Conservation (phyloP, 1,140 invertebrate species). For the Aphaenogaster floridana region DNA sequence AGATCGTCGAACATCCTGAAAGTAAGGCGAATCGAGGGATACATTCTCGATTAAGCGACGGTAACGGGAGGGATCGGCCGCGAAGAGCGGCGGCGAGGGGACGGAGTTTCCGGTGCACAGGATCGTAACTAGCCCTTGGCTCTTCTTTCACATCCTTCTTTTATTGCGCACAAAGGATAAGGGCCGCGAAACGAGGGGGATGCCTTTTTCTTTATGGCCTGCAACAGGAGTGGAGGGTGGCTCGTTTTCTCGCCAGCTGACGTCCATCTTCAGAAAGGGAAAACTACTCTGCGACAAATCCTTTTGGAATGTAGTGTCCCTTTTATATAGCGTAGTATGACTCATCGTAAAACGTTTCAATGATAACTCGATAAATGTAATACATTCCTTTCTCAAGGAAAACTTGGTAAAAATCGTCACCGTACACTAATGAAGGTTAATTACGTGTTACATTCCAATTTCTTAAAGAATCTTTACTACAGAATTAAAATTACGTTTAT, state of each 20-base stretch:
- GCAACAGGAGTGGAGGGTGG: constrained; percentile 24
- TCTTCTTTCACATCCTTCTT: constrained; percentile 65
- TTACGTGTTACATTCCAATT: neutral
- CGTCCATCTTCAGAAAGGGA: constrained; percentile 45
- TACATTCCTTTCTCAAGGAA: neutral
- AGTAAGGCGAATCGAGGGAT: constrained; percentile 28
- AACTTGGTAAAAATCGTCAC: neutral
- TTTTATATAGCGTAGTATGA: neutral
- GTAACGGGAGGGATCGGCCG: constrained; percentile 48
- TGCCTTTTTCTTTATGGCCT: constrained; percentile 21
- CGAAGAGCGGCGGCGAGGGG: constrained; percentile 29
- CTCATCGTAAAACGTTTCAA: constrained; percentile 14
- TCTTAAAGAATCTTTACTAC: neutral
- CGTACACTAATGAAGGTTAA: neutral
- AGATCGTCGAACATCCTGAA: neutral
- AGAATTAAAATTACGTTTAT: neutral
- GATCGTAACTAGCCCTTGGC: constrained; percentile 67
- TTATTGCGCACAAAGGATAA: constrained; percentile 66
- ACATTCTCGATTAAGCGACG: constrained; percentile 64
- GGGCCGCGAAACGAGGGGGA: constrained; percentile 25
- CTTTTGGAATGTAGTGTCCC: neutral
- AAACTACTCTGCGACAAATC: constrained; percentile 31
- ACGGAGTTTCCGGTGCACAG: constrained; percentile 74
- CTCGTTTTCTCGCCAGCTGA: constrained; percentile 73
- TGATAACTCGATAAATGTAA: neutral